Conservation (phyloP, 1,140 invertebrate genomes). For the Brachionus rotundiformis region DNA sequence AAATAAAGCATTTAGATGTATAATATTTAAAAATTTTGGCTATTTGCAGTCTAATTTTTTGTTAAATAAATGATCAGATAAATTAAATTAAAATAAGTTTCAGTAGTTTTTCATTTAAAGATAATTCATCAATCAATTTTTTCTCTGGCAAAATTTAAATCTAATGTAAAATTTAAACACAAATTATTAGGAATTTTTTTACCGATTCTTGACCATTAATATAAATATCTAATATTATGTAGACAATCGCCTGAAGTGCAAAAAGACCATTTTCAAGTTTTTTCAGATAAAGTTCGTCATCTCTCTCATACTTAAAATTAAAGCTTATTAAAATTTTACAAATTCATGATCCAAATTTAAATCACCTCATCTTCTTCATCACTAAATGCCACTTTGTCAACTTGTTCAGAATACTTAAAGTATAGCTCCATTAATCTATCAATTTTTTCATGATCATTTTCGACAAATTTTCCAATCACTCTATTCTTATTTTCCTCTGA, state of each 20-base stretch:
- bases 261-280: slow-evolving; percentile 42
- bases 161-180: too few relatives aligned
- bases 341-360: too few relatives aligned
- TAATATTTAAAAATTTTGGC: too few relatives aligned
- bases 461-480: slow-evolving; percentile 89
- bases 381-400: not conserved
- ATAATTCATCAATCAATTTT: too few relatives aligned
- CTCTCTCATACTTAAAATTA: not conserved
- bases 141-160: too few relatives aligned
- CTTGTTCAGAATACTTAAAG: slow-evolving; percentile 43
- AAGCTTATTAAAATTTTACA: too few relatives aligned
- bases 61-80: too few relatives aligned
- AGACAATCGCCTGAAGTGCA: slow-evolving; percentile 48
- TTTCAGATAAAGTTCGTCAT: slow-evolving; percentile 42
- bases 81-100: too few relatives aligned
- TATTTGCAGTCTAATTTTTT: too few relatives aligned
- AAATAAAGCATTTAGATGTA: too few relatives aligned
- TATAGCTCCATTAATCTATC: slow-evolving; percentile 40
- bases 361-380: slow-evolving; percentile 23
- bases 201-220: slow-evolving; percentile 38
- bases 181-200: too few relatives aligned
- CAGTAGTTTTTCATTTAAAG: too few relatives aligned
- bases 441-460: slow-evolving; percentile 93
- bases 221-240: slow-evolving; percentile 39
- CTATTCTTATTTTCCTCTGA: slow-evolving; percentile 83